A percentile compares a stretch with the other conserved stretches of the same genome.
These are phyloP conservation scores for Neotoma lepida DNA, from an alignment of 2,113 vertebrate species.

Conservation along the genomic window DNA sequence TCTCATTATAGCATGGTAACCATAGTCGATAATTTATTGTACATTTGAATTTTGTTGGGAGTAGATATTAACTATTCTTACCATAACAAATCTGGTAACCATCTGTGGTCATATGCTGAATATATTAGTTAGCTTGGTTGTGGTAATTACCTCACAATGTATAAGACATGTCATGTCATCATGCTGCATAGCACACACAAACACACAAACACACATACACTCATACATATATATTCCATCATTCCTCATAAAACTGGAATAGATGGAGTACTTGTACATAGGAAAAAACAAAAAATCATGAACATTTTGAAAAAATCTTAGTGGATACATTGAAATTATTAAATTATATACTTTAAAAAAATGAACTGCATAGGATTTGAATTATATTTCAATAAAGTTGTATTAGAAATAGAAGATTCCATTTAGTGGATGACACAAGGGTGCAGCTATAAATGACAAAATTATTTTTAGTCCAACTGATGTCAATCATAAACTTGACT, in stretches of 20 bases:
- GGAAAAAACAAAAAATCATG: background rate
- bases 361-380: background rate
- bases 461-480: background rate
- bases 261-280: background rate
- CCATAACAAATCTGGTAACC: background rate
- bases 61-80: background rate
- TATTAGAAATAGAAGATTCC: background rate
- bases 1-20: background rate
- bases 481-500: background rate
- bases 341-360: background rate
- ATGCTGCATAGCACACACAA: background rate
- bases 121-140: background rate
- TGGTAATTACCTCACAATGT: background rate
- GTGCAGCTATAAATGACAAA: background rate
- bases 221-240: background rate
- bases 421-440: background rate
- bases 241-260: background rate
- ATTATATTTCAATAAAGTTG: background rate
- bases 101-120: background rate
- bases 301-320: slow-evolving; percentile 8
- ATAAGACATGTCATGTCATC: background rate
- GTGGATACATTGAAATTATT: background rate
- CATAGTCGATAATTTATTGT: background rate
- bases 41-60: background rate
- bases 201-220: background rate